Evolutionary conservation across 2,113 vertebrate genomes (phyloP).

Genomic region (Andinoacara biseriatus): DNA sequence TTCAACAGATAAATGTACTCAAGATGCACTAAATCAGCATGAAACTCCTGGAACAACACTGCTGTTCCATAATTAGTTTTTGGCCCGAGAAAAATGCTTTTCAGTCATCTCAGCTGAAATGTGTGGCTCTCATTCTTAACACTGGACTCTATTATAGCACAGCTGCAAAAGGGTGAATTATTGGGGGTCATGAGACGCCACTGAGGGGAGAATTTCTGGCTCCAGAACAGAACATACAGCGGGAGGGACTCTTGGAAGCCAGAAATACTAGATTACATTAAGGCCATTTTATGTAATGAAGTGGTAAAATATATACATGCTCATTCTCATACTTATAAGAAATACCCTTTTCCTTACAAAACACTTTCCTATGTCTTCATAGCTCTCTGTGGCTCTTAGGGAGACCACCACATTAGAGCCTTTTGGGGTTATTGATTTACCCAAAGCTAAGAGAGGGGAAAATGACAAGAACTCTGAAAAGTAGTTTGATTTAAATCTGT

Average conservation of each 20-base stretch:
- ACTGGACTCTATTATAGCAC: not conserved
- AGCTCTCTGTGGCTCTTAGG: not conserved
- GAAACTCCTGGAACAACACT: not conserved
- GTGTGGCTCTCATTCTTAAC: not conserved
- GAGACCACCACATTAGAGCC: not conserved
- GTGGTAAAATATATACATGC: not conserved
- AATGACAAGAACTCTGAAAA: conserved; percentile 48
- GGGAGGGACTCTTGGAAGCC: not conserved
- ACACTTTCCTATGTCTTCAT: not conserved
- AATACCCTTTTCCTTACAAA: not conserved
- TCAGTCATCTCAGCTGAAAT: not conserved
- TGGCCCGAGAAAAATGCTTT: conserved; percentile 22
- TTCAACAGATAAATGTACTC: not conserved
- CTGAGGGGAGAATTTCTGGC: not conserved
- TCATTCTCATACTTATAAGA: not conserved
- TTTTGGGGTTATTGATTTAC: conserved; percentile 40
- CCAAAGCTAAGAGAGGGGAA: not conserved
- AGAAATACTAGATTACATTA: conserved; percentile 17
- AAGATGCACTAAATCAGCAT: not conserved
- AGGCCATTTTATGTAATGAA: not conserved
- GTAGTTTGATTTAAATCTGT: conserved; percentile 47
- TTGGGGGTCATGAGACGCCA: not conserved
- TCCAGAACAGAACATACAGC: not conserved
- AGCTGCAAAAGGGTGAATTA: not conserved
- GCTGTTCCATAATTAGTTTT: not conserved